Conservation (phyloP, 2,888 invertebrate genomes). For the Quadroppia sp. region DNA sequence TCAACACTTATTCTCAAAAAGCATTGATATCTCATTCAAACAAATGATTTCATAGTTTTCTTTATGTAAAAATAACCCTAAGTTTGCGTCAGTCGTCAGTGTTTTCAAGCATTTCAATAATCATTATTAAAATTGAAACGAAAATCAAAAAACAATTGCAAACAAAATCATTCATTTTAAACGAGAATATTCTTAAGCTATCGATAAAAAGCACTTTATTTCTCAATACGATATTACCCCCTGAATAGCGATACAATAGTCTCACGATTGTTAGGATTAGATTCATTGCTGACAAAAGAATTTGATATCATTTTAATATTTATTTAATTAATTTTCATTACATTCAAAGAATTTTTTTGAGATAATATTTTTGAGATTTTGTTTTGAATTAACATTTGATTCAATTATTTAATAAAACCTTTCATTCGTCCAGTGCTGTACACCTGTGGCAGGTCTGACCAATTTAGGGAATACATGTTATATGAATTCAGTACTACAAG, state of each 20-base stretch:
- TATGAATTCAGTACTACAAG: constrained; percentile 45
- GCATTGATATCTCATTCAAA: neutral
- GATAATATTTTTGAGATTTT: no score
- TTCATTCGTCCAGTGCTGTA: neutral
- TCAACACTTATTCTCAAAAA: neutral
- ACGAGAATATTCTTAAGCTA: no score
- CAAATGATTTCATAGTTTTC: neutral
- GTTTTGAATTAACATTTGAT: neutral
- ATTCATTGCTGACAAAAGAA: no score
- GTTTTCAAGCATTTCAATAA: neutral
- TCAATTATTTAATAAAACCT: neutral
- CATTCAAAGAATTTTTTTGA: no score
- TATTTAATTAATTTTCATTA: no score
- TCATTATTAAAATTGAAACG: neutral
- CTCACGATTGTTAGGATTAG: no score
- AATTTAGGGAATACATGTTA: constrained; percentile 45
- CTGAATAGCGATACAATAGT: no score
- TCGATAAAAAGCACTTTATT: no score
- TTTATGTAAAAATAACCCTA: neutral
- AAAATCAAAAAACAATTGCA: neutral
- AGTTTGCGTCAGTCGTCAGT: neutral
- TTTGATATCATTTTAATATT: no score
- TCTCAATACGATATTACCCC: no score
- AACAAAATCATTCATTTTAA: no score
- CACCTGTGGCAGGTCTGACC: constrained; percentile 42